phyloP scores from a whole-genome alignment of 2,797 vertebrate species.

The Cichlasoma orientale region DNA sequence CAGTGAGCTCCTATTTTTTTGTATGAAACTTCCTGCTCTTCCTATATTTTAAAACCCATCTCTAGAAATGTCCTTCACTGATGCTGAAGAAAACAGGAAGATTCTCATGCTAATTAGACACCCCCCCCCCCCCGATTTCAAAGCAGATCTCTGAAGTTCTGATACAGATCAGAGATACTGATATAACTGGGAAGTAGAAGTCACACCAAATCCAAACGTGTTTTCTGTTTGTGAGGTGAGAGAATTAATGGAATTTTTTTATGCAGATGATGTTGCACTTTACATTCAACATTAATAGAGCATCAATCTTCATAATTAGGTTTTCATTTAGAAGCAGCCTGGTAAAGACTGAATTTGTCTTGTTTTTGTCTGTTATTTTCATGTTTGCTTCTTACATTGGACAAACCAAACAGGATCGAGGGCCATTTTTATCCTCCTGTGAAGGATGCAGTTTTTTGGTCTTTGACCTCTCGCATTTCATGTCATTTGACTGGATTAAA shows the following conservation, averaged over 20 bases:
- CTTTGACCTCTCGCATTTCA: background rate
- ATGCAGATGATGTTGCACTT: background rate
- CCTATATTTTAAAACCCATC: background rate
- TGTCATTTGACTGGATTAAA: background rate
- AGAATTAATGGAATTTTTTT: background rate
- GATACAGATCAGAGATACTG: background rate
- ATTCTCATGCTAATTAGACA: background rate
- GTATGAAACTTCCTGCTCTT: fast-evolving
- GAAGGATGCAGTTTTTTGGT: fast-evolving
- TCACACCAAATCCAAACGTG: background rate
- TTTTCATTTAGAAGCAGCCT: background rate
- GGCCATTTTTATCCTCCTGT: background rate
- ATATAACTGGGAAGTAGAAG: background rate
- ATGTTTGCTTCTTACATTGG: background rate
- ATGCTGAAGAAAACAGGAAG: background rate
- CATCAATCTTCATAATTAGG: background rate
- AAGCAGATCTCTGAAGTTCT: background rate
- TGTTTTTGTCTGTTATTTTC: background rate
- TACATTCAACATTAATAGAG: background rate
- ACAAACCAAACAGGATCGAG: background rate
- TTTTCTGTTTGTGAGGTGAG: background rate
- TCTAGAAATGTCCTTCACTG: background rate
- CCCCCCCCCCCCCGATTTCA: no score
- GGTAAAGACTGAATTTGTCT: background rate
- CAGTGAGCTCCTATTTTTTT: background rate